Evolutionary conservation across 2,888 invertebrate species (phyloP).

Genomic region (Heliconius cydno): DNA sequence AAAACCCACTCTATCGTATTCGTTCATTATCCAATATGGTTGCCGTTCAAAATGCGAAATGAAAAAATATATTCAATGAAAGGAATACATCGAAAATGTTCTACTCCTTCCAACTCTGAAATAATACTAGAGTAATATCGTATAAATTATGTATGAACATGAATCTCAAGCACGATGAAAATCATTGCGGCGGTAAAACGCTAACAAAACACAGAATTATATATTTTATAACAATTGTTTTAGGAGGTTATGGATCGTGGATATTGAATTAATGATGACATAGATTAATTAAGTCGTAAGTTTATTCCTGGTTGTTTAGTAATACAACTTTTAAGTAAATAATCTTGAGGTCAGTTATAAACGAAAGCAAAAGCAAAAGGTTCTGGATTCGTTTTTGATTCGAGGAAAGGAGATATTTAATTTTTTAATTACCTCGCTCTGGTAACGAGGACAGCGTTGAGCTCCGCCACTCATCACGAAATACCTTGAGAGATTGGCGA

Average conservation of each 20-base stretch:
- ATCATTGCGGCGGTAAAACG: slow-evolving; percentile 41
- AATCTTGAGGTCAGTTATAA: too few species aligned
- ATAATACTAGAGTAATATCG: slow-evolving; percentile 60
- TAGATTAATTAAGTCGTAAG: not conserved
- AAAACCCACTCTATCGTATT: slow-evolving; percentile 32
- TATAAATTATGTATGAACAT: slow-evolving; percentile 63
- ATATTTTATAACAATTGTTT: not conserved
- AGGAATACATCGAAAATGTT: slow-evolving; percentile 53
- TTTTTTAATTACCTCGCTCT: too few species aligned
- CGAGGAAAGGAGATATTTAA: too few species aligned
- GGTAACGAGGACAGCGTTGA: too few species aligned
- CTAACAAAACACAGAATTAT: slow-evolving; percentile 36
- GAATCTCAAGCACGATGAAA: slow-evolving; percentile 46
- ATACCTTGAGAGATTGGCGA: too few species aligned
- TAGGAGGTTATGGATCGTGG: not conserved
- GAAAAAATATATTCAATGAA: slow-evolving; percentile 46
- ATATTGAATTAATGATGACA: not conserved
- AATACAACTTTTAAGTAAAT: too few species aligned
- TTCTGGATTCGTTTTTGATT: too few species aligned
- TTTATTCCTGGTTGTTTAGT: not conserved
- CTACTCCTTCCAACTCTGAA: slow-evolving; percentile 54
- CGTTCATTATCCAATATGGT: slow-evolving; percentile 22
- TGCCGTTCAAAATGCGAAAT: slow-evolving; percentile 34
- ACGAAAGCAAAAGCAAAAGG: too few species aligned
- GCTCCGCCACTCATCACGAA: too few species aligned